Conservation (phyloP, 2,113 vertebrate species). For the Psophia crepitans region DNA sequence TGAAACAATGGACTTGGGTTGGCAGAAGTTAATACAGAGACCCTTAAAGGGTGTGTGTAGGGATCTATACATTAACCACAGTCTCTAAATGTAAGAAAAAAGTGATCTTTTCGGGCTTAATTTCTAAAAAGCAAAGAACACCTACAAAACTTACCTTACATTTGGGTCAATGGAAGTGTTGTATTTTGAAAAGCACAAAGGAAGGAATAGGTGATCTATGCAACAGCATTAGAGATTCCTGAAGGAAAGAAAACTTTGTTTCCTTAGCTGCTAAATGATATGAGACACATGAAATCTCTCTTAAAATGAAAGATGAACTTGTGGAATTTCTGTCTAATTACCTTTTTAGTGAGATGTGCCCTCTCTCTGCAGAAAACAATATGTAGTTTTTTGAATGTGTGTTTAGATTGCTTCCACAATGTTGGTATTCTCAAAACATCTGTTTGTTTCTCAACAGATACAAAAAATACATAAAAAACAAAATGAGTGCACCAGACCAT, state of each 20-base stretch:
- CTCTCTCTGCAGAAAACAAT: background rate
- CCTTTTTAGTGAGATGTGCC: background rate
- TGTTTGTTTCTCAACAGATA: slow-evolving; percentile 50
- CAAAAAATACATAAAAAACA: background rate
- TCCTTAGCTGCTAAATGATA: background rate
- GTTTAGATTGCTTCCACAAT: background rate
- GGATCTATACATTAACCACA: background rate
- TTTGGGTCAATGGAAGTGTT: background rate
- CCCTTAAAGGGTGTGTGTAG: background rate
- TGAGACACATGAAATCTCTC: background rate
- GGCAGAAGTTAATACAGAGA: background rate
- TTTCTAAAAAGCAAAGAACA: background rate
- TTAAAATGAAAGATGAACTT: background rate
- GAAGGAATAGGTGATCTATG: background rate
- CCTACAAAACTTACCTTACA: background rate
- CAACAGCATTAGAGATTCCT: background rate
- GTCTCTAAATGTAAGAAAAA: background rate
- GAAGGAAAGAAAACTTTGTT: background rate
- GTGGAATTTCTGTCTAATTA: background rate
- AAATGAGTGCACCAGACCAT: slow-evolving; percentile 69
- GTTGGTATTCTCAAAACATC: background rate
- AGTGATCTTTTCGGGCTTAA: background rate
- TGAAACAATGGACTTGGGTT: background rate
- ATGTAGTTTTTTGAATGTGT: background rate
- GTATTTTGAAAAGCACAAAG: background rate